Percentiles rank a stretch among this genome's conserved stretches.
These are phyloP conservation scores for Luehdorfia chinensis DNA, from an alignment of 1,140 invertebrate species.

Conservation along the genomic window DNA sequence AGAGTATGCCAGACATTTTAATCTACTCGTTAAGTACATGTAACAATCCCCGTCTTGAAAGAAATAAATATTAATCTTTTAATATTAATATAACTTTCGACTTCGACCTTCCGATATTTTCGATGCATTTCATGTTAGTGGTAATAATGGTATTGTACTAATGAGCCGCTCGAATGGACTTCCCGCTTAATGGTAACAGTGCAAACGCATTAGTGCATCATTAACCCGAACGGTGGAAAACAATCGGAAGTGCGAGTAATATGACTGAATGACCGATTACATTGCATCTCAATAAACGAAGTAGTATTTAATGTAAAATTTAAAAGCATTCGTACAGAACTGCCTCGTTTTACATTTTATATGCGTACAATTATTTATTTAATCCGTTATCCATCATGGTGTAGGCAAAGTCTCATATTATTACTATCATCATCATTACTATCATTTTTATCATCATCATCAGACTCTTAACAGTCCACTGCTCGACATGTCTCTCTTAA, in stretches of 20 bases:
- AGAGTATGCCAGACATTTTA: too few relatives aligned
- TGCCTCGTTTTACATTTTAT: not conserved
- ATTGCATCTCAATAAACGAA: not conserved
- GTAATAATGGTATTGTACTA: constrained; percentile 35
- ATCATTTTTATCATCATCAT: too few relatives aligned
- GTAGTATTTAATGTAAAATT: not conserved
- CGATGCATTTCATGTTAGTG: not conserved
- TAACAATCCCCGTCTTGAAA: too few relatives aligned
- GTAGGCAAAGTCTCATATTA: too few relatives aligned
- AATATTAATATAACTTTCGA: too few relatives aligned
- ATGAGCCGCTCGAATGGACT: constrained; percentile 32
- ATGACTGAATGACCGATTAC: constrained; percentile 36
- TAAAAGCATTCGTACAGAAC: constrained; percentile 1
- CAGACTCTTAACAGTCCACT: too few relatives aligned
- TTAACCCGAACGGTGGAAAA: constrained; percentile 52
- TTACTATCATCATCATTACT: too few relatives aligned
- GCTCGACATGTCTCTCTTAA: too few relatives aligned
- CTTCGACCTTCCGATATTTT: too few relatives aligned
- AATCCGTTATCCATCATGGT: too few relatives aligned
- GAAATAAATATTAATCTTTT: too few relatives aligned
- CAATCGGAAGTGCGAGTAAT: constrained; percentile 24
- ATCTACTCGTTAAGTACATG: too few relatives aligned
- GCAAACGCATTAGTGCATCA: constrained; percentile 71
- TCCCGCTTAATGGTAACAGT: constrained; percentile 48
- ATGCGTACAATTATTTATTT: not conserved